A percentile compares a stretch with the other conserved stretches of the same genome.
These are phyloP conservation scores for Drosophila trapezifrons DNA, from an alignment of 1,140 invertebrate species.

Conservation along the genomic window DNA sequence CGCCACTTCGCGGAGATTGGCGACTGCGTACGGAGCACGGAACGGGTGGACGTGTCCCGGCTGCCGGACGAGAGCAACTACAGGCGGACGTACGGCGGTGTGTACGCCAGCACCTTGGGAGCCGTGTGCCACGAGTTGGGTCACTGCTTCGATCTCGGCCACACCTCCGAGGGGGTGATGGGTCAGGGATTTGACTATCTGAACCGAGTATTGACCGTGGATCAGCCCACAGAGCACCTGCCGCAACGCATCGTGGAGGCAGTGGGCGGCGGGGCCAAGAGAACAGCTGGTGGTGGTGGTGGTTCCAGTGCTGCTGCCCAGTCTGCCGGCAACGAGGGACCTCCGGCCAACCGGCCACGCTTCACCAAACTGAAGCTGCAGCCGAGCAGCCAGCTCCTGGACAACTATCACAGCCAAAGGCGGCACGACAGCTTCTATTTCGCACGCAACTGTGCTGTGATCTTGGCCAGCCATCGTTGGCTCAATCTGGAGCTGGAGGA, in stretches of 20 bases:
- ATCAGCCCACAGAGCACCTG: constrained; percentile 85
- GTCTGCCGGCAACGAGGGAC: constrained; percentile 46
- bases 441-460: constrained; percentile 71
- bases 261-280: constrained; percentile 58
- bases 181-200: constrained; percentile 96
- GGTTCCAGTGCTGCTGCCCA: constrained; percentile 2
- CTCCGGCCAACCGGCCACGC: constrained; percentile 45
- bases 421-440: constrained; percentile 79
- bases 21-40: constrained; percentile 85
- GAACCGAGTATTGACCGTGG: constrained; percentile 89
- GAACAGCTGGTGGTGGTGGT: background rate
- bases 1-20: constrained; percentile 88
- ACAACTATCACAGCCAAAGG: constrained; percentile 84
- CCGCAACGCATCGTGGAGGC: constrained; percentile 84
- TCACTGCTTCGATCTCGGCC: constrained; percentile 97
- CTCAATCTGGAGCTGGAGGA: constrained; percentile 32
- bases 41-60: constrained; percentile 87
- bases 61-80: constrained; percentile 96
- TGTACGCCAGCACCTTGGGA: constrained; percentile 95
- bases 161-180: constrained; percentile 96
- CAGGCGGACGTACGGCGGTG: constrained; percentile 92
- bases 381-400: constrained; percentile 82
- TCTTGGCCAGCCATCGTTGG: constrained; percentile 78
- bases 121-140: constrained; percentile 97
- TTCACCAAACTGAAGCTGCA: constrained; percentile 85